Evolutionary conservation across 1,140 invertebrate species (phyloP), one percentile per base, ranked within the genome.

Genomic region (Physella acuta): DNA sequence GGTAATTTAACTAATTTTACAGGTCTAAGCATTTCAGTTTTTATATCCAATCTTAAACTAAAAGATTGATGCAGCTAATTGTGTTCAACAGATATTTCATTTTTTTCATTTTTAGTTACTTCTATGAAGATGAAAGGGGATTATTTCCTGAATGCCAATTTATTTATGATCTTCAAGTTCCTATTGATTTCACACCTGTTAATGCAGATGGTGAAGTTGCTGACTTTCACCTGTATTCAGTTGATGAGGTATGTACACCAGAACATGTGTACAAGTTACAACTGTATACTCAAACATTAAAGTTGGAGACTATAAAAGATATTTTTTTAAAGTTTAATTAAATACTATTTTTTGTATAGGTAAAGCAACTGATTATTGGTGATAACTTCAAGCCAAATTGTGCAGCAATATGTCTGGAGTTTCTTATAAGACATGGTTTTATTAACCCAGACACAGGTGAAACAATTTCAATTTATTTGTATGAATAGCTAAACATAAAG

Each of bases 131-230:
- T 82, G 93, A 95, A 82, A 88, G 92, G 78, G 95, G 95, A 0
- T 84, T 98, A 30, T 95, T 94, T 79, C 94, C 94, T 26, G 96
- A 97, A 80, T 94, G 93, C 20, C 92, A 96, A 84, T 97, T 95
- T 86, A 91, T 96, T n/a, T 97, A 92, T 85, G 95, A 97, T 84
- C 87, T 97, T 72, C 93, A 96, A 86, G 85, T 97, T 62, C 94
- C 95, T 17, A 77, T 89, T 26, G 92, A 95, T 80, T 98, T 97
- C 87, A 85, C 90, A 61, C 95, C 95, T 20, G 89, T 89, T 71
- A 96, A 96, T 82, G 90, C 91, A 68, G 95, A 97, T 86, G 94
- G 94, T 56, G 95, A 97, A 87, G 94, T 97, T 8, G 92, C 94
- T 79, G 90, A 88, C 69, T 97, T 97, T 86, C 91, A 95, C 82